Evolutionary conservation across 2,888 invertebrate species (phyloP), one percentile per base, ranked within the genome.

Genomic region (Tenthredo livida): DNA sequence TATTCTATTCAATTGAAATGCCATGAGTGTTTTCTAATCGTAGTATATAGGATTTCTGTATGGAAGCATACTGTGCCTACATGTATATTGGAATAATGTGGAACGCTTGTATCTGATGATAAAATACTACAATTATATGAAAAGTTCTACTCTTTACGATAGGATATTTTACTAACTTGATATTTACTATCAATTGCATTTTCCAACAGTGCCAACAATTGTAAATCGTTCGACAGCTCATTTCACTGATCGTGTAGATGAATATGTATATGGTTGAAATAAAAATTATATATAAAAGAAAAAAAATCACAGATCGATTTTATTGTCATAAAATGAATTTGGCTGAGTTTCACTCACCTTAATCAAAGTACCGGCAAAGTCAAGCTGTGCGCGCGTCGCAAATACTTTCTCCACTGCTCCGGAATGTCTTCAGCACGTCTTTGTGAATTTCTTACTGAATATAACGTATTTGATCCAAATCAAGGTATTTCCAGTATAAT

Each of bases 341-440:
- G 47, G 21, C 33, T 54, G 50, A 91, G 87, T 92, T 91, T 90
- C 90, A 92, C 92, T 90, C 88, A 91, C 91, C 91, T 92, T 90
- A 89, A 90, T 89, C 85, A 87, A 86, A 85, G 87, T 86, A 87
- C 85, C 86, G 72, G 89, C 87, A 88, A 87, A 87, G 86, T 86
- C 86, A 86, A 73, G 72, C 72, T 21, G 43, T 43, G 72, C 43
- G 86, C 85, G 86, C 82, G 50, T 43, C 29, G 72, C n/a, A 47
- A 54, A 73, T 84, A 75, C 84, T 84, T 84, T 84, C 73, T 50
- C 72, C 84, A 40, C 72, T 67, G 33, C 72, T 21, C 72, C 6
- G 43, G n/a, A 47, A 50, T 84, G 72, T 84, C 29, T 40, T 73
- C 29, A 50, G 25, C 75, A 25, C 43, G 75, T 75, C 37, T 75